phyloP scores from a whole-genome alignment of 2,113 vertebrate genomes.

The Ciconia stormi region DNA sequence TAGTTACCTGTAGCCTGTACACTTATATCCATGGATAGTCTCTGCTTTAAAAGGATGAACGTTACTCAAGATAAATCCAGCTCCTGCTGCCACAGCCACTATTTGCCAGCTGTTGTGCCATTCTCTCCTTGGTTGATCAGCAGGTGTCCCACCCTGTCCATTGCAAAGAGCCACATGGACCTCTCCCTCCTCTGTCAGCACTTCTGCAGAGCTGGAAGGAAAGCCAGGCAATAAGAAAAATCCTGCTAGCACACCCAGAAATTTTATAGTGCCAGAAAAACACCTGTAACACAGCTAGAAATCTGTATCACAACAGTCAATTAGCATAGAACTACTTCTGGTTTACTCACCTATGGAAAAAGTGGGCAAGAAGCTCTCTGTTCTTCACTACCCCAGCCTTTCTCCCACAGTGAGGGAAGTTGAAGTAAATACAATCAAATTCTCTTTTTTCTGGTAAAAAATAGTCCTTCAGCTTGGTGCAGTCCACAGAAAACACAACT shows the following conservation, averaged over 20 bases:
- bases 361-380: constrained; percentile 84
- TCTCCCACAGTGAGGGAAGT: constrained; percentile 95
- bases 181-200: constrained; percentile 85
- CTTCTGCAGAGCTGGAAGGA: constrained; percentile 78
- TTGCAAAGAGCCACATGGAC: constrained; percentile 89
- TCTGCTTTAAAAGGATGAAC: constrained; percentile 80
- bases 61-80: constrained; percentile 83
- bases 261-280: not conserved
- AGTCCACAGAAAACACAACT: constrained; percentile 88
- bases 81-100: constrained; percentile 88
- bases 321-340: not conserved
- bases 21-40: constrained; percentile 80
- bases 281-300: not conserved
- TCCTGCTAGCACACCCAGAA: not conserved
- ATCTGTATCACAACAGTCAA: not conserved
- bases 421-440: constrained; percentile 89
- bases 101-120: constrained; percentile 99
- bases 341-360: constrained; percentile 86
- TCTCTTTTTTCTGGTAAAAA: constrained; percentile 50
- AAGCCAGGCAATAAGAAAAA: not conserved
- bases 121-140: constrained; percentile 85
- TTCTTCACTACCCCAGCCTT: constrained; percentile 95
- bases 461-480: constrained; percentile 79
- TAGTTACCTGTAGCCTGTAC: constrained; percentile 95
- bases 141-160: constrained; percentile 93